phyloP scores from a whole-genome alignment of 1,140 invertebrate genomes.

The Drosophila baimaii region DNA sequence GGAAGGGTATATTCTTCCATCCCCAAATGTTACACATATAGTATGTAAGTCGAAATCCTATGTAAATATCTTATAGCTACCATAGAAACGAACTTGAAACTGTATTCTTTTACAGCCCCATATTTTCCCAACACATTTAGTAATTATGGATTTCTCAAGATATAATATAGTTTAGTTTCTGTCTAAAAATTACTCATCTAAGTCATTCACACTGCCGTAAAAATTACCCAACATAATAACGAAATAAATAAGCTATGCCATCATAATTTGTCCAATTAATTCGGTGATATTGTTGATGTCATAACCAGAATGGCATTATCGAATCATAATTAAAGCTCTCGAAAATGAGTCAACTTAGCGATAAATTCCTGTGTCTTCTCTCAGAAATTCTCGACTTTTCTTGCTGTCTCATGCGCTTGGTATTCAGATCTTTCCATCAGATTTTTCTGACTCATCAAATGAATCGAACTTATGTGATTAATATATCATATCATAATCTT shows the following conservation, averaged over 20 bases:
- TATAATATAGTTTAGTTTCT: neutral
- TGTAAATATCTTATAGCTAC: too few relatives aligned
- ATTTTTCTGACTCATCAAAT: slow-evolving; percentile 15
- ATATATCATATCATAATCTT: neutral
- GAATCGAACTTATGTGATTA: neutral
- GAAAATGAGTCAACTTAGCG: slow-evolving; percentile 28
- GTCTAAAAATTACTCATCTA: neutral
- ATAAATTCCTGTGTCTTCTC: slow-evolving; percentile 21
- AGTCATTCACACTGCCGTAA: neutral
- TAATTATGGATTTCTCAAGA: too few relatives aligned
- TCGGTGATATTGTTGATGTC: slow-evolving; percentile 14
- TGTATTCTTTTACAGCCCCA: too few relatives aligned
- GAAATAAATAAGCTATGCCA: neutral
- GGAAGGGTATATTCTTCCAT: too few relatives aligned
- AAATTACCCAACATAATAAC: neutral
- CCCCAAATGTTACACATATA: too few relatives aligned
- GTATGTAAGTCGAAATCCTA: too few relatives aligned
- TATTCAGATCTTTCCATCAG: slow-evolving; percentile 9
- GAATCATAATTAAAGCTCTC: slow-evolving; percentile 24
- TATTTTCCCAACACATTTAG: too few relatives aligned
- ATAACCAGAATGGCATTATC: slow-evolving; percentile 11
- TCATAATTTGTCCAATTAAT: neutral
- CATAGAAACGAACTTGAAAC: too few relatives aligned
- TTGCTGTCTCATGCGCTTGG: slow-evolving; percentile 14
- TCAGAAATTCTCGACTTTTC: slow-evolving; percentile 14